Conservation (phyloP, 2,888 invertebrate species). For the Cylindroiulus punctatus region DNA sequence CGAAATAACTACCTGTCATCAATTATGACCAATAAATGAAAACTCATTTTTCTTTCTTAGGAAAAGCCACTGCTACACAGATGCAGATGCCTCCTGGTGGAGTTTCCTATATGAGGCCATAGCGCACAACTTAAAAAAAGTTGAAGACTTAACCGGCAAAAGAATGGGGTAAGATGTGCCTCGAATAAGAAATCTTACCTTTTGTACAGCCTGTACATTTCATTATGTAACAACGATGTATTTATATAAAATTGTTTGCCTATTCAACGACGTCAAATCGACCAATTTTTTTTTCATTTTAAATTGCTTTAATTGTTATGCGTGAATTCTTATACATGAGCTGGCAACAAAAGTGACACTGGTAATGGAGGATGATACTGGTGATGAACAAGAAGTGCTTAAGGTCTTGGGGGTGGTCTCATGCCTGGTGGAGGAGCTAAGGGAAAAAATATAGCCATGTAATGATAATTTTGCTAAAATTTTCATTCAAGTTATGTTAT, state of each 20-base stretch:
- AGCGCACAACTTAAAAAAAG: conserved; percentile 49
- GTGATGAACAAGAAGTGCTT: not conserved
- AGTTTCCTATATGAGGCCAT: conserved; percentile 43
- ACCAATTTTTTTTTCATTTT: not conserved
- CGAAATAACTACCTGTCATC: no score
- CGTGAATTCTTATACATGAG: not conserved
- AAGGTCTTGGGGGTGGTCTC: conserved; percentile 58
- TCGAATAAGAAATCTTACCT: no score
- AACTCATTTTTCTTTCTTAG: not conserved
- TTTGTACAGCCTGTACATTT: not conserved
- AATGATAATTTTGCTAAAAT: not conserved
- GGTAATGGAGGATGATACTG: not conserved
- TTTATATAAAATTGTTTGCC: not conserved
- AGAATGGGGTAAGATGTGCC: not conserved
- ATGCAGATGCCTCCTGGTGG: conserved; percentile 28
- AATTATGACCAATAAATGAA: no score
- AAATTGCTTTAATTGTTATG: not conserved
- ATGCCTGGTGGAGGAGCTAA: conserved; percentile 60
- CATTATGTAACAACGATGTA: not conserved
- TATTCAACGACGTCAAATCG: not conserved
- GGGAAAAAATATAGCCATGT: conserved; percentile 22
- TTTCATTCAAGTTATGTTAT: not conserved
- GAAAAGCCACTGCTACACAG: not conserved
- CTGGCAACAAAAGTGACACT: not conserved
- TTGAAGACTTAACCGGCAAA: conserved; percentile 47